phyloP scores from a whole-genome alignment of 2,113 vertebrate species.

The Perognathus longimembris region DNA sequence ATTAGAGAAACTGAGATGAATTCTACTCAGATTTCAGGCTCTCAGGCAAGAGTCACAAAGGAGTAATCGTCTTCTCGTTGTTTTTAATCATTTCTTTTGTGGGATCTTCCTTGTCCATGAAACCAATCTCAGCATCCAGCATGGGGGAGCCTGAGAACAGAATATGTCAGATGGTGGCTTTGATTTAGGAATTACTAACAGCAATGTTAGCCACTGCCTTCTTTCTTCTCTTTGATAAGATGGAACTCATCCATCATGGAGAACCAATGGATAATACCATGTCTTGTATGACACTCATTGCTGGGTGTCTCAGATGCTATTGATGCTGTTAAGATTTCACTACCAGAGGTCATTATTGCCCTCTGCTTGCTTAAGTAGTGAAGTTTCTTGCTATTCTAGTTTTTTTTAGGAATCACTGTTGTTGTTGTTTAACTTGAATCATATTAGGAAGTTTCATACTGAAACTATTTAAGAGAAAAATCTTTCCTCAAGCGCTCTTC shows the following conservation, averaged over 20 bases:
- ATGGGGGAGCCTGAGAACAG: conserved; percentile 74
- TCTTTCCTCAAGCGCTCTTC: conserved; percentile 36
- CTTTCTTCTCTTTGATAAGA: conserved; percentile 9
- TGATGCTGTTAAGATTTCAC: background rate
- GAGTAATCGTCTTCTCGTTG: conserved; percentile 78
- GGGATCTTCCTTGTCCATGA: conserved; percentile 76
- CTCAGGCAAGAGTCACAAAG: conserved; percentile 75
- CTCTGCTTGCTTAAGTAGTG: conserved; percentile 9
- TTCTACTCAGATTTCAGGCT: conserved; percentile 83
- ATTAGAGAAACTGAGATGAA: conserved; percentile 80
- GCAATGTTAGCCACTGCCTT: conserved; percentile 60
- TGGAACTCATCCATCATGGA: conserved; percentile 11
- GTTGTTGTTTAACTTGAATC: background rate
- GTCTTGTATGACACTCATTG: background rate
- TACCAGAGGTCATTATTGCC: background rate
- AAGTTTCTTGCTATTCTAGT: conserved; percentile 11
- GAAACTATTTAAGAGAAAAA: conserved; percentile 45
- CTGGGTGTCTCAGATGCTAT: background rate
- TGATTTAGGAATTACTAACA: conserved; percentile 61
- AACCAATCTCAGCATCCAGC: conserved; percentile 68
- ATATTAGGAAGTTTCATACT: conserved; percentile 39
- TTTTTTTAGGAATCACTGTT: conserved; percentile 5
- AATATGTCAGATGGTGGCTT: conserved; percentile 60
- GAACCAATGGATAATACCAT: background rate
- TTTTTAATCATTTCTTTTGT: conserved; percentile 83